phyloP scores from a whole-genome alignment of 2,797 vertebrate genomes.

The Gallinago stenura region DNA sequence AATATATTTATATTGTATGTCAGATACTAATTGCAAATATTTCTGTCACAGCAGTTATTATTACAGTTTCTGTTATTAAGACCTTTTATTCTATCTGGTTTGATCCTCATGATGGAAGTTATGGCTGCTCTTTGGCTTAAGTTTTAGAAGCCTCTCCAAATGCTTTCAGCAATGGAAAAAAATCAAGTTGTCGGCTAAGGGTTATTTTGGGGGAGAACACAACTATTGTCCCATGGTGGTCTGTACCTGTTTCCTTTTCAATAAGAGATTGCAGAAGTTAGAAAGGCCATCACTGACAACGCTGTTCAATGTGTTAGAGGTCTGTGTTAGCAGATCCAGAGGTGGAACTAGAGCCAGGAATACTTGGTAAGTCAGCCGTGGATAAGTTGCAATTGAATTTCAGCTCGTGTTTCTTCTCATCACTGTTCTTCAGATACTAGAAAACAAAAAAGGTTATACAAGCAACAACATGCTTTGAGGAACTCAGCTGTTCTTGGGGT shows the following conservation, averaged over 20 bases:
- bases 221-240: not conserved
- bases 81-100: not conserved
- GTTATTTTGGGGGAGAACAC: not conserved
- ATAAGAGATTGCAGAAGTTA: not conserved
- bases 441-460: not conserved
- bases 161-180: not conserved
- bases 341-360: not conserved
- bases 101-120: not conserved
- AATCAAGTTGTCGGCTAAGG: not conserved
- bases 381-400: conserved; percentile 19
- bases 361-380: not conserved
- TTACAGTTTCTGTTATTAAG: not conserved
- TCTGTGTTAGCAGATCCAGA: not conserved
- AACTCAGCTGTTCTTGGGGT: not conserved
- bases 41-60: not conserved
- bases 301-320: not conserved
- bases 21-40: not conserved
- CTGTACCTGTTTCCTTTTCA: conserved; percentile 7
- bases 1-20: not conserved
- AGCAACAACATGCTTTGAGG: not conserved
- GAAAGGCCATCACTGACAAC: not conserved
- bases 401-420: not conserved
- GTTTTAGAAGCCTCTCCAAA: not conserved
- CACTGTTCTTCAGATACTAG: not conserved
- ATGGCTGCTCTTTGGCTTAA: not conserved